Conservation (phyloP, 2,113 vertebrate species). For the Phainopepla nitens region DNA sequence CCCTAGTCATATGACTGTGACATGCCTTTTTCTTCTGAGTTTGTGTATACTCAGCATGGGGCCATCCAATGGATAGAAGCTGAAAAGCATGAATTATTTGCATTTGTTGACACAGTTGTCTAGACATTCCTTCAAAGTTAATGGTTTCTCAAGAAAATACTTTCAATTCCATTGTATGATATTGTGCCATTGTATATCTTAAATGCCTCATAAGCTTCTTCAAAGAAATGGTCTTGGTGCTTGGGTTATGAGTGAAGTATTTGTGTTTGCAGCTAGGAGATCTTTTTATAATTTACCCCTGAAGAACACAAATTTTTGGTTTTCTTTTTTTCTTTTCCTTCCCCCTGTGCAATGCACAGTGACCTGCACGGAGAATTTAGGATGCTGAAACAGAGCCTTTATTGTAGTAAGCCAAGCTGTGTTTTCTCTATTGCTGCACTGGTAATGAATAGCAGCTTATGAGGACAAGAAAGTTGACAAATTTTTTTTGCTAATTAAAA, state of each 20-base stretch:
- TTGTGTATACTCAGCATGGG: constrained; percentile 73
- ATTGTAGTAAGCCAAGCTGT: background rate
- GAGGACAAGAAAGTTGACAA: background rate
- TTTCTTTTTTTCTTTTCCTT: background rate
- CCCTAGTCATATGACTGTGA: constrained; percentile 63
- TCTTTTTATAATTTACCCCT: constrained; percentile 20
- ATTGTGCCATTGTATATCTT: constrained; percentile 60
- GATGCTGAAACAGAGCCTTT: constrained; percentile 18
- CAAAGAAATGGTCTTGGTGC: constrained; percentile 65
- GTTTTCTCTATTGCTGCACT: background rate
- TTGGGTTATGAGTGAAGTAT: constrained; percentile 56
- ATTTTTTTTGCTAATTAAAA: background rate
- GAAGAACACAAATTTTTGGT: background rate
- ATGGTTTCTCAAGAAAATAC: constrained; percentile 66
- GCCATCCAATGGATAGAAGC: constrained; percentile 64
- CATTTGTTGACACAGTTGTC: constrained; percentile 71
- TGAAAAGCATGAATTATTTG: constrained; percentile 69
- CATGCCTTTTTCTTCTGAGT: constrained; percentile 70
- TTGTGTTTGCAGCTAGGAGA: constrained; percentile 42
- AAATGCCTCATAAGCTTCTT: constrained; percentile 69
- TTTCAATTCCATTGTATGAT: constrained; percentile 67
- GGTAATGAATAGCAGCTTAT: constrained; percentile 1
- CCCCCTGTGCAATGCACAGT: background rate
- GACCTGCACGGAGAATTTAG: background rate
- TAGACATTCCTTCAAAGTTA: constrained; percentile 75